These are phyloP conservation scores for Urosaurus nigricauda DNA, from an alignment of 2,797 vertebrate species.

Conservation along the genomic window DNA sequence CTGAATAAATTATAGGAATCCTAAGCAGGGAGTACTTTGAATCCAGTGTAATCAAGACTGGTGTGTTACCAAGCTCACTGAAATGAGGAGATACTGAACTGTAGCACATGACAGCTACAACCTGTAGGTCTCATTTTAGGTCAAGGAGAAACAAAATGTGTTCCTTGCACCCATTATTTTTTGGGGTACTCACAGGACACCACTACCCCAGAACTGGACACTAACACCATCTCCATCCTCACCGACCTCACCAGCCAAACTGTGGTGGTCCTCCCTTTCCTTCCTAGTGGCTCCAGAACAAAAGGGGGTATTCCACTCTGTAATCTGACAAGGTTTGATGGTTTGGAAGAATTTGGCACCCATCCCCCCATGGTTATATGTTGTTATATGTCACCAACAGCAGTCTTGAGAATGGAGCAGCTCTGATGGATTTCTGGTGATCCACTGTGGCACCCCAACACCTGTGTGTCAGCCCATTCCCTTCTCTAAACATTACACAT, in stretches of 20 bases:
- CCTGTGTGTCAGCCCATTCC: not conserved
- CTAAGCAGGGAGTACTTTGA: conserved; percentile 27
- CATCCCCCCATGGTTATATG: not conserved
- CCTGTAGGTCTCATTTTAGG: not conserved
- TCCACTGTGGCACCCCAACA: not conserved
- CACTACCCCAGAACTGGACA: not conserved
- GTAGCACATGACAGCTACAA: not conserved
- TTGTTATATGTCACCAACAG: not conserved
- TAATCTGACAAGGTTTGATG: not conserved
- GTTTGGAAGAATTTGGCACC: not conserved
- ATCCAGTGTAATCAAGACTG: conserved; percentile 16
- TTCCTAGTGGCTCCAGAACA: not conserved
- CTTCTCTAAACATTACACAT: not conserved
- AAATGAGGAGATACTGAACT: conserved; percentile 20
- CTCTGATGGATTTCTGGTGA: not conserved
- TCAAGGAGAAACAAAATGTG: no score
- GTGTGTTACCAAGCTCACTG: conserved; percentile 26
- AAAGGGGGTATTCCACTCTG: not conserved
- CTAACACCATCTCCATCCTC: not conserved
- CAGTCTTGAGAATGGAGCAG: not conserved
- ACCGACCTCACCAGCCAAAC: no score
- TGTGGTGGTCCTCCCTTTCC: not conserved
- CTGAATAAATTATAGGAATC: conserved; percentile 39
- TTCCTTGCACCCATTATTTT: no score
- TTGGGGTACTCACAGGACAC: no score